phyloP scores from a whole-genome alignment of 2,113 vertebrate species.

The Baryphthengus martii region DNA sequence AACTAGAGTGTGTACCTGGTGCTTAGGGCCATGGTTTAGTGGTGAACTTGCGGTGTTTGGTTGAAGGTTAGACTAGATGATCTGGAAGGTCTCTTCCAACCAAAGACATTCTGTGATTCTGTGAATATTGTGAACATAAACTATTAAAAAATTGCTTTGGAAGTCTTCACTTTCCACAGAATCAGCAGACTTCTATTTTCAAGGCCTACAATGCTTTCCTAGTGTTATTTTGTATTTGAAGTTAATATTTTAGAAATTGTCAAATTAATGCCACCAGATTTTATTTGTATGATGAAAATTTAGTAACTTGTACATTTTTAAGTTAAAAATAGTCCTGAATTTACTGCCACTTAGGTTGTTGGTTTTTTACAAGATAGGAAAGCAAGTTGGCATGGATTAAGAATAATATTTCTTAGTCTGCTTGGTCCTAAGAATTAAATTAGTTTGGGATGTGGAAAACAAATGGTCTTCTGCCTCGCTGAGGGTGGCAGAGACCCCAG shows the following conservation, averaged over 20 bases:
- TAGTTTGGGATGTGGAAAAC: not conserved
- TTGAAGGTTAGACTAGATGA: too few species aligned
- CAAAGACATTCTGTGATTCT: too few species aligned
- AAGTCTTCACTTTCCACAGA: not conserved
- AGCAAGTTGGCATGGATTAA: not conserved
- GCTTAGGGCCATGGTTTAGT: too few species aligned
- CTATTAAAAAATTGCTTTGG: not conserved
- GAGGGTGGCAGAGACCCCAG: not conserved
- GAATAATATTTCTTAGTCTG: not conserved
- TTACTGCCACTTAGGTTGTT: not conserved
- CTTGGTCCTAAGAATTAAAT: not conserved
- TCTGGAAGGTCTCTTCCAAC: too few species aligned
- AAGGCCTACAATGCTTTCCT: not conserved
- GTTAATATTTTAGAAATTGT: not conserved
- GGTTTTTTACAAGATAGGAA: not conserved
- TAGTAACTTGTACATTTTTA: not conserved
- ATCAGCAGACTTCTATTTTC: not conserved
- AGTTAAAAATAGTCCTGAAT: not conserved
- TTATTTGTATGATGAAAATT: not conserved
- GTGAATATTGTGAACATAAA: not conserved
- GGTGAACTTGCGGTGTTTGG: too few species aligned
- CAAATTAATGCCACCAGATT: not conserved
- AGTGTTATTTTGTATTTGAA: not conserved
- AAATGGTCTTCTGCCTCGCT: not conserved
- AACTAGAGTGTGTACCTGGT: too few species aligned